Evolutionary conservation across 2,888 invertebrate species (phyloP).

Genomic region (Poecilobothrus nobilitatus): DNA sequence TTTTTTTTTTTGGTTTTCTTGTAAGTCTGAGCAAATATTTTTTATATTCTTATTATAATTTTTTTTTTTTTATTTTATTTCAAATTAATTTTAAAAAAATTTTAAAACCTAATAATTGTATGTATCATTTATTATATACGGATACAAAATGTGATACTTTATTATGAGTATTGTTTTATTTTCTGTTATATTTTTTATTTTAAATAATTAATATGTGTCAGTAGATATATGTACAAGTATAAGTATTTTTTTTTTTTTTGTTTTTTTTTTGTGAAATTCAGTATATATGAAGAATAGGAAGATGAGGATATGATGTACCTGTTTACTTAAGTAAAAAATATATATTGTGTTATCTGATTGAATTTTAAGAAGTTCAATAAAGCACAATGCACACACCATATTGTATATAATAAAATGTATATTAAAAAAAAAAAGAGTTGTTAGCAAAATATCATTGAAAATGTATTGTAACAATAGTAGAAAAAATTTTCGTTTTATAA

Average conservation of each 20-base stretch:
- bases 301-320: neutral
- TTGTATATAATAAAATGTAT: too few species aligned
- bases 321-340: neutral
- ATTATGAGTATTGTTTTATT: neutral
- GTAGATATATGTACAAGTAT: neutral
- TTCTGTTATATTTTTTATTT: neutral
- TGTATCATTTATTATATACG: neutral
- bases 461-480: too few species aligned
- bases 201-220: constrained; percentile 3
- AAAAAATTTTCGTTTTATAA: too few species aligned
- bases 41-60: too few species aligned
- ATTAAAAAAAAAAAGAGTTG: too few species aligned
- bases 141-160: neutral
- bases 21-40: neutral
- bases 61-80: neutral
- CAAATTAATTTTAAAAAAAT: neutral
- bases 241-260: too few species aligned
- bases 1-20: too few species aligned
- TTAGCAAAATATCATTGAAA: too few species aligned
- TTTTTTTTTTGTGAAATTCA: too few species aligned
- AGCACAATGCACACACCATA: too few species aligned
- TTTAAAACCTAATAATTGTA: neutral
- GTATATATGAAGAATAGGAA: neutral
- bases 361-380: too few species aligned
- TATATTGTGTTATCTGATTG: too few species aligned